Conservation (phyloP, 2,113 vertebrate genomes). For the Trogon melanurus region DNA sequence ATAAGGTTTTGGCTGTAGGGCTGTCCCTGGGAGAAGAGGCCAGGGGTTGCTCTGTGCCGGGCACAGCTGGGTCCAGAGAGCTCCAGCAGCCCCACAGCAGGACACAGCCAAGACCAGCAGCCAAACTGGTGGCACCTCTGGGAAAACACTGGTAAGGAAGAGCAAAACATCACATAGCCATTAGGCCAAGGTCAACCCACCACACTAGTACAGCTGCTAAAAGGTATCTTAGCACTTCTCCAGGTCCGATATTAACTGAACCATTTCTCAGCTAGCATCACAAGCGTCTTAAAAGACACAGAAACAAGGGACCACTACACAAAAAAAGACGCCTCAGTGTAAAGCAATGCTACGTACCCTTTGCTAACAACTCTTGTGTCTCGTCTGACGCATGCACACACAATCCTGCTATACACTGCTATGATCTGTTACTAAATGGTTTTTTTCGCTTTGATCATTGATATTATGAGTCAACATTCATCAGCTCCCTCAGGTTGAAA, state of each 20-base stretch:
- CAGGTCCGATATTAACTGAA: background rate
- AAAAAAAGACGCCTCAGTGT: background rate
- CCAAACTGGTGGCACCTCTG: background rate
- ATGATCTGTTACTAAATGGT: background rate
- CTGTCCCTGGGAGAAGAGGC: background rate
- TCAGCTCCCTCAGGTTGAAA: background rate
- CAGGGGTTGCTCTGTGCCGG: background rate
- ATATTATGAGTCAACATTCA: background rate
- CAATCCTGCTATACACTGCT: background rate
- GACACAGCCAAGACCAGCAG: background rate
- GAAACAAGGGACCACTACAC: background rate
- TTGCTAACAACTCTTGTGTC: background rate
- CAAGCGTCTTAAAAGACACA: background rate
- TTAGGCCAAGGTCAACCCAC: background rate
- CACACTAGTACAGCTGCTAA: background rate
- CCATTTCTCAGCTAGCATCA: background rate
- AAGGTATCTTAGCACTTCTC: background rate
- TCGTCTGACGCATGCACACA: background rate
- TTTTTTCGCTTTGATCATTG: background rate
- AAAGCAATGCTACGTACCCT: background rate
- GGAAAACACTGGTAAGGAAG: background rate
- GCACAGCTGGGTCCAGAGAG: background rate
- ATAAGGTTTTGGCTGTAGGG: background rate
- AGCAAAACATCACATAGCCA: background rate
- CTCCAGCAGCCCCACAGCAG: background rate